Base-by-base conservation (phyloP, 2,113 vertebrate species). In the Ptilorrhoa leucosticta region DNA sequence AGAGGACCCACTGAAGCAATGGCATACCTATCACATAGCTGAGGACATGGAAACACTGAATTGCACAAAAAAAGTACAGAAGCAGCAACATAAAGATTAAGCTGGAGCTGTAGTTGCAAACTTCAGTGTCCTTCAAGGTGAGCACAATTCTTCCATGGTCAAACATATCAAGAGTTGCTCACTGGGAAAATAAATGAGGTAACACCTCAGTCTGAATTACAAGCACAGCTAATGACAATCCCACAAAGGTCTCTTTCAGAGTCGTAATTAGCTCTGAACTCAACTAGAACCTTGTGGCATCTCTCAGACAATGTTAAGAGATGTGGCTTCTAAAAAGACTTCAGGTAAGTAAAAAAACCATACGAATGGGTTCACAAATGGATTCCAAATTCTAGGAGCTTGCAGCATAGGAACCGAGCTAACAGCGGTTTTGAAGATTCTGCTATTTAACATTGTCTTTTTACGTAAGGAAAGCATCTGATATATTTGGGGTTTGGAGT, bases 161-260 rank as follows among this genome's bases (percentile, higher is more conserved):
- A 85, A 92, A 89, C 15, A 11, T 51, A 87, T 30, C 72, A 81
- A 84, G 65, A 90, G 31, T 23, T 70, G 44, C 42, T 94, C 82
- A 50, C 64, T 40, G 72, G 60, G 76, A 87, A 96, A 92, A 91
- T 75, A 93, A 96, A 89, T 85, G 73, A 89, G 93, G 51, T 31
- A 93, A 76, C 50, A 79, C 33, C 47, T 89, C 70, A 56, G 69
- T 83, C 81, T 91, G 69, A 89, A 58, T 87, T 63, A 84, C 42
- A 91, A 68, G 64, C 70, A 90, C 31, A 45, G 83, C 58, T 89
- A 95, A 87, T 91, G 86, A 78, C 56, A 89, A 48, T 51, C 71
- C 77, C 69, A 86, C 19, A 93, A 90, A 68, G 68, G 68, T 86
- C 54, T 94, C 28, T 94, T 72, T 72, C 68, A 77, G 76, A 87